A percentile compares a stretch with the other conserved stretches of the same genome.
phyloP scores from a whole-genome alignment of 2,113 vertebrate species.

The Acrocephalus kingi region DNA sequence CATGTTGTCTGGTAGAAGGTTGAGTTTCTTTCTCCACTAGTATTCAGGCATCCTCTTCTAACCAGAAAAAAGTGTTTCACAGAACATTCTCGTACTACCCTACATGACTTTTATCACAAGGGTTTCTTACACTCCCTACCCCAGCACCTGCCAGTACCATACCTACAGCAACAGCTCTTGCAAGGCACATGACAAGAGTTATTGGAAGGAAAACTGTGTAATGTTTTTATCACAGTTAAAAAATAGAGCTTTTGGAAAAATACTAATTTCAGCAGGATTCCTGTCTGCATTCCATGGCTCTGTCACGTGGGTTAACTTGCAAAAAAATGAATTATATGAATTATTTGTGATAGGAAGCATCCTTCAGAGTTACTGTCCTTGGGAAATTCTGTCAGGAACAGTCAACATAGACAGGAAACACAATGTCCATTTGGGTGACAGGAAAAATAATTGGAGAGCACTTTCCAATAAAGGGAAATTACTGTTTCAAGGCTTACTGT shows the following conservation, averaged over 20 bases:
- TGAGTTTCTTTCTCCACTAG: not conserved
- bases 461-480: not conserved
- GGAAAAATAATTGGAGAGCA: not conserved
- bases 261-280: not conserved
- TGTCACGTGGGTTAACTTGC: not conserved
- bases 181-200: not conserved
- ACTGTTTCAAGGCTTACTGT: too few relatives aligned
- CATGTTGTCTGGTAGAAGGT: not conserved
- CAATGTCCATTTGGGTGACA: not conserved
- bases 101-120: not conserved
- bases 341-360: not conserved
- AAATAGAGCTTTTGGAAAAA: not conserved
- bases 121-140: not conserved
- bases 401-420: not conserved
- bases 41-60: not conserved
- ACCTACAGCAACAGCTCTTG: not conserved
- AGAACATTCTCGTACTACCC: not conserved
- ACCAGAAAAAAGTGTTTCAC: not conserved
- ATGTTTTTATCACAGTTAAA: not conserved
- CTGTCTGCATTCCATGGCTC: not conserved
- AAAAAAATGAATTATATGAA: not conserved
- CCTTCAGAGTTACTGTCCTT: not conserved
- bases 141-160: not conserved
- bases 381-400: not conserved
- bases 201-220: not conserved